Percentiles rank a stretch among this genome's conserved stretches.
phyloP scores from a whole-genome alignment of 2,888 invertebrate species.

The Frankliniella fusca region DNA sequence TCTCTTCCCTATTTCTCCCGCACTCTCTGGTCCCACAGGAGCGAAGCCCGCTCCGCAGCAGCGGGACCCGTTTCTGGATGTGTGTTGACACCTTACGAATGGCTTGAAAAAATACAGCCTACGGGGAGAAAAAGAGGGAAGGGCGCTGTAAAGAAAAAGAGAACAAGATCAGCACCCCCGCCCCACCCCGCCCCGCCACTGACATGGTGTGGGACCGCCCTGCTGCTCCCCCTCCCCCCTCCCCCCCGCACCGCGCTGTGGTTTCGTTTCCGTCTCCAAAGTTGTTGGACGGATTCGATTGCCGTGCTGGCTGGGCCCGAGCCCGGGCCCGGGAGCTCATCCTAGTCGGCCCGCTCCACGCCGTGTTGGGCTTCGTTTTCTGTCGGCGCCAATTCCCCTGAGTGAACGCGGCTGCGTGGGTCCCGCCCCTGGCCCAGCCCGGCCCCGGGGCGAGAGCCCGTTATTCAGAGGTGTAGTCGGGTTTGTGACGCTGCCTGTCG shows the following conservation, averaged over 20 bases:
- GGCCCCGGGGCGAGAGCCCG: not conserved
- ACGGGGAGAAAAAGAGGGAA: not conserved
- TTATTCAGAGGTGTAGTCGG: not conserved
- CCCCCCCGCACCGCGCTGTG: not conserved
- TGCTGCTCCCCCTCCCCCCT: not conserved
- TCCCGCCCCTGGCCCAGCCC: not conserved
- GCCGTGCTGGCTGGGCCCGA: too few relatives aligned
- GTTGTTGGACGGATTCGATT: too few relatives aligned
- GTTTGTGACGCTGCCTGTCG: not conserved
- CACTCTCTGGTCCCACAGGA: not conserved
- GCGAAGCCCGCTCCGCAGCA: not conserved
- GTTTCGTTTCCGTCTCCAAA: not conserved
- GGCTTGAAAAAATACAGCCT: not conserved
- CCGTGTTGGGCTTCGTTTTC: too few relatives aligned
- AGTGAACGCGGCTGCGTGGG: too few relatives aligned
- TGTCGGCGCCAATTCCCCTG: too few relatives aligned
- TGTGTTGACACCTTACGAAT: conserved; percentile 19
- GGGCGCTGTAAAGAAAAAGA: not conserved
- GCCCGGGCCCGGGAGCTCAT: too few relatives aligned
- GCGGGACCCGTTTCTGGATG: not conserved
- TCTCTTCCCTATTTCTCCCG: too few relatives aligned
- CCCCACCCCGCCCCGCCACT: not conserved
- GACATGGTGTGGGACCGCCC: too few relatives aligned
- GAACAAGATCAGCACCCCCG: not conserved
- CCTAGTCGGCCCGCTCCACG: too few relatives aligned